Evolutionary conservation across 2,113 vertebrate species (phyloP), one percentile per base, ranked within the genome.

Genomic region (Cyanoramphus novaezelandiae): DNA sequence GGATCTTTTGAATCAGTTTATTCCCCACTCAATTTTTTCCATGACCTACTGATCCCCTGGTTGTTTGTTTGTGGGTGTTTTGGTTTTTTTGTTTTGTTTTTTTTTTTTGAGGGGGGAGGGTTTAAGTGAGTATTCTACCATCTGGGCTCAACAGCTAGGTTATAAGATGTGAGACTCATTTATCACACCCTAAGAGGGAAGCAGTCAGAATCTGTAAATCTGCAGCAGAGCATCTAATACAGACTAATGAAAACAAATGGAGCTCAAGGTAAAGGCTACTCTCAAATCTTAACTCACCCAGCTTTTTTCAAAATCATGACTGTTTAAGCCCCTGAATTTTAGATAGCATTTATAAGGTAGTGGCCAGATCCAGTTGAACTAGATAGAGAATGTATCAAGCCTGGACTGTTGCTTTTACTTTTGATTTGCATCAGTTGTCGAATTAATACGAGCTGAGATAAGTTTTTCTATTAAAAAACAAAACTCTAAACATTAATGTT

Each of bases 161-260:
- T 74, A 46, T 67, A 95, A 90, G 3, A 25, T 88, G 37, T 63
- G 55, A 63, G n/a, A 41, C 15, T 93, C 76, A 52, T 93, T 92
- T 83, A 71, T 93, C 86, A 81, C 88, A 67, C 50, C 50, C 46
- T 47, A 33, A 64, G 91, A 91, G 37, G 60, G 68, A 93, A 96
- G 50, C 13, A 2, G 0, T 81, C 71, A 90, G 33, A 92, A 92
- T 65, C 63, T 53, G 49, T 92, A 91, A 83, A 93, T 83, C 68
- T 70, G 43, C 15, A 91, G 23, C 82, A 94, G 28, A 69, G 41
- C 20, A 52, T 75, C 13, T 79, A 75, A 90, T 67, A 67, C 17
- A 75, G 41, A 47, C 3, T 85, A 84, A 93, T 74, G 82, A 95
- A 89, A 83, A 67, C 28, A 85, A 93, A 96, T 90, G 62, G 39